Evolutionary conservation across 2,888 invertebrate species (phyloP).

Genomic region (Drosophila formosana): DNA sequence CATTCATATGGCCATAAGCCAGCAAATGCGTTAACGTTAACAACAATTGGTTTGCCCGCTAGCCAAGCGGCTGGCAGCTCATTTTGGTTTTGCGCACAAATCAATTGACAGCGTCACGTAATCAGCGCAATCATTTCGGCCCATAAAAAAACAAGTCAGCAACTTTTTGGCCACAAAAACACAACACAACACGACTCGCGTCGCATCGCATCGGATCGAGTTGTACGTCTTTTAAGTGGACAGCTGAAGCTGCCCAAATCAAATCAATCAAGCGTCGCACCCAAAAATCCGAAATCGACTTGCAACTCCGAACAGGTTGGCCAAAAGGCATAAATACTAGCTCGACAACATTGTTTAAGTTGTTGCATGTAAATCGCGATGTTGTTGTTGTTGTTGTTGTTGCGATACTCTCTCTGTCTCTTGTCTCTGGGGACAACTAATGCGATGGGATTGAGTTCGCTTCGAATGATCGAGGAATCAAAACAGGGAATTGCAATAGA

Average conservation of each 20-base stretch:
- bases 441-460: background rate
- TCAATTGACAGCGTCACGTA: conserved; percentile 78
- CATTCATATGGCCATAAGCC: conserved; percentile 62
- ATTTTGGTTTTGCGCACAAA: conserved; percentile 60
- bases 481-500: background rate
- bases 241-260: conserved; percentile 51
- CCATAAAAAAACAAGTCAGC: conserved; percentile 36
- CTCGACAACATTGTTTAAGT: conserved; percentile 17
- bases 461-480: background rate
- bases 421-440: background rate
- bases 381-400: background rate
- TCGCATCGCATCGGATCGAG: conserved; percentile 21
- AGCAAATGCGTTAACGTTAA: conserved; percentile 50
- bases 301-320: conserved; percentile 62
- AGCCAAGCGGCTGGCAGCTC: conserved; percentile 37
- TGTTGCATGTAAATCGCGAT: conserved; percentile 38
- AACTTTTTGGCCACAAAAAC: conserved; percentile 36
- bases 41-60: conserved; percentile 53
- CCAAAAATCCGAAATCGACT: conserved; percentile 51
- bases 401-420: conserved; percentile 2
- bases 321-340: conserved; percentile 24
- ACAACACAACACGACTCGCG: conserved; percentile 4
- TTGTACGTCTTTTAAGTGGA: conserved; percentile 41
- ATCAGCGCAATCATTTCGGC: conserved; percentile 74
- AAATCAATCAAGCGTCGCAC: conserved; percentile 73